phyloP scores from a whole-genome alignment of 2,113 vertebrate species.

The Phyllopteryx taeniolatus region DNA sequence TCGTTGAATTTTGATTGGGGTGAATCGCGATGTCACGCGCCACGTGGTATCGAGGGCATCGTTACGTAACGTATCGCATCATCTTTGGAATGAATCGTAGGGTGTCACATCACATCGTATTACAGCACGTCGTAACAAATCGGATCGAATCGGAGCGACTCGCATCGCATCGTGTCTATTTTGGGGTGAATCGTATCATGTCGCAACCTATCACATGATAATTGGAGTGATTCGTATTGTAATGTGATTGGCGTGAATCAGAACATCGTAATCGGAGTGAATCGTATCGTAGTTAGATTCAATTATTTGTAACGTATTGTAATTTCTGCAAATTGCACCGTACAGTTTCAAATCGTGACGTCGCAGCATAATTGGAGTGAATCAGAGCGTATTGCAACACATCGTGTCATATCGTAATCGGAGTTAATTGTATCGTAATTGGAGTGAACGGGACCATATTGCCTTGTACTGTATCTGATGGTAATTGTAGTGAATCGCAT shows the following conservation, averaged over 20 bases:
- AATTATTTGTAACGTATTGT: neutral
- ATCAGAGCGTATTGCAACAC: too few species aligned
- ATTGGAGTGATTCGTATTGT: neutral
- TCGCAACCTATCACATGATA: neutral
- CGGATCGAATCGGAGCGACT: neutral
- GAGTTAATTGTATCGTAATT: too few species aligned
- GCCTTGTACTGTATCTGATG: too few species aligned
- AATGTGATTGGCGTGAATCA: neutral
- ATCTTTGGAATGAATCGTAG: too few species aligned
- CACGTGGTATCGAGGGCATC: too few species aligned
- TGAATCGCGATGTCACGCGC: neutral
- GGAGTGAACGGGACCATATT: neutral
- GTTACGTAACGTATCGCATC: too few species aligned
- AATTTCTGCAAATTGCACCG: neutral
- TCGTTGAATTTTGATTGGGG: neutral
- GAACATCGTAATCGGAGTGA: neutral
- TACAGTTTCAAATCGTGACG: too few species aligned
- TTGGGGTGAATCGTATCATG: neutral
- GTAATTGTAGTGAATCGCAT: too few species aligned
- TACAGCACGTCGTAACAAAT: neutral
- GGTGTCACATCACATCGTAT: neutral
- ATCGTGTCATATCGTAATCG: too few species aligned
- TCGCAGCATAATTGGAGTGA: too few species aligned
- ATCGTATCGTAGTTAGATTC: neutral
- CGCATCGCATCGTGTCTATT: neutral